Base-by-base conservation (phyloP, 1,140 invertebrate genomes). In the Cydia amplana region DNA sequence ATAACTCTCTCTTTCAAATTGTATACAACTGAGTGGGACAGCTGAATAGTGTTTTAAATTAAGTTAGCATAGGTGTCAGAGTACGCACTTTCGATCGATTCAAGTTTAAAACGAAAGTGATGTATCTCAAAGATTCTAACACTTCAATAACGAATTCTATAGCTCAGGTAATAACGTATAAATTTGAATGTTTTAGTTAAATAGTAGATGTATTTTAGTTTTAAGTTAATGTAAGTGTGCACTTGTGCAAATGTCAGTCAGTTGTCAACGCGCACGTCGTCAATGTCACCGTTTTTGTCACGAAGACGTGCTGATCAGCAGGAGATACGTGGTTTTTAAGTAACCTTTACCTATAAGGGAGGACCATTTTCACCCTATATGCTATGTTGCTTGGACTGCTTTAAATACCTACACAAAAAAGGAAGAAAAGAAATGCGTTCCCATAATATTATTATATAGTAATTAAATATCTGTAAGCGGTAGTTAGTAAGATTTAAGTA, bases 191-290 rank as follows among this genome's bases (percentile, higher is more conserved):
- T 60, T 3, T 10, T 23, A 20, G 20, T 20, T 60, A 60, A 23
- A 23, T n/a, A 60, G 55, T 23, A 60, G 18, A 2, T 60, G 20
- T 60, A 60, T 23, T 60, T 60, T 60, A 23, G 55, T 60, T 60
- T 23, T 60, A 60, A 60, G 20, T n/a, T 20, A 20, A 5, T 60
- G 20, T 60, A 20, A 18, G 75, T 64, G 67, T 74, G 76, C 79
- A 85, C 76, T 83, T 85, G 82, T 85, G 80, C 76, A 83, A 85
- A 84, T 81, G 83, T 79, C 79, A 81, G 65, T 78, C 79, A 75
- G 75, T 78, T 75, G 76, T 78, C 79, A 75, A 20, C 1, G 46
- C 12, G 73, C 64, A 73, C 65, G 74, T 40, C 28, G 65, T 36
- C 72, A 73, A 73, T 51, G 40, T 25, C 18, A 49, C 14, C 25